Base-by-base conservation (phyloP, 2,888 invertebrate species). In the Philonicus albiceps region DNA sequence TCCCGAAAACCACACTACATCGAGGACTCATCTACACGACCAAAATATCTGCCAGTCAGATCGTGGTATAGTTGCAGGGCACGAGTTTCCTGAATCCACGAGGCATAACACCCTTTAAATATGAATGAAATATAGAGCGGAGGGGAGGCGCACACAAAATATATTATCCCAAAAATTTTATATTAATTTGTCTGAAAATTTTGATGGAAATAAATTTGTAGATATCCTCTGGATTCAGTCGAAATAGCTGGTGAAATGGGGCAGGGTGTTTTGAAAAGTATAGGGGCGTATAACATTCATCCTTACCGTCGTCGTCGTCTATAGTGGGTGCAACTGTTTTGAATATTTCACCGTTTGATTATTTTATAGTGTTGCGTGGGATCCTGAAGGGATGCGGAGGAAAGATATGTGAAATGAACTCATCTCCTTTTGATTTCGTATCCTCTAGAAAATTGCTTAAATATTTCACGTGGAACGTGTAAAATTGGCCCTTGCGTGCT, bases 121-220 rank as follows among this genome's bases (percentile, higher is more conserved):
- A 55, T 81, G 81, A 81, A 81, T 81, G 81, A 81, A 81, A 81
- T 81, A 31, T 80, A 80, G 43, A 53, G 27, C 22, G 78, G n/a
- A 49, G 49, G 27, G n/a, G 31, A 13, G 81, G 13, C 55, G 1
- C 34, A 64, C 81, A 81, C 55, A 81, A 81, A 81, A 81, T 81
- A 81, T 55, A 81, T 81, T 81, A 81, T 81, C 81, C 81, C 81
- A 55, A 81, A 75, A 81, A 81, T 81, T 81, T 81, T 81, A 81
- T 81, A 81, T 81, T 81, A 81, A 81, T 81, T 81, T 81, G 81
- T 81, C 81, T 81, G 81, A 55, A 81, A 81, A 81, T 81, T 81
- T 81, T 81, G 81, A 81, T 81, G 81, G 81, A 64, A 81, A 81
- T 81, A 81, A 81, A 81, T 81, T 55, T 81, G n/a, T 53, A 76